Base-by-base conservation (phyloP, 1,140 invertebrate species). In the Trichonephila clavata region DNA sequence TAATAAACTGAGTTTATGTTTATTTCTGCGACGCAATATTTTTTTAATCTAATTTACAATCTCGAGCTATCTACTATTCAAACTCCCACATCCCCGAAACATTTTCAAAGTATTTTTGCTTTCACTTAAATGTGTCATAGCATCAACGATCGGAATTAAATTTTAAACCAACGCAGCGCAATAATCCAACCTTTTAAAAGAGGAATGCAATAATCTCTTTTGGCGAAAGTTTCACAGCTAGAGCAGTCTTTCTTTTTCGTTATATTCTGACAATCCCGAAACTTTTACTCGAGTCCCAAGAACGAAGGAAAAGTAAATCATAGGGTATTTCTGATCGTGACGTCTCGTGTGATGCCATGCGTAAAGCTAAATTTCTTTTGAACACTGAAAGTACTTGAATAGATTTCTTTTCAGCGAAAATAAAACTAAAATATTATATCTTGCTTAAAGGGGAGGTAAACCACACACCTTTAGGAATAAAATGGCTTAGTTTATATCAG, bases 141-240 rank as follows among this genome's bases (percentile, higher is more conserved):
- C 13, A 60, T 27, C 18, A 57, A 84, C 13, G n/a, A 27, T 50
- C n/a, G 80, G 4, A 84, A 84, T 84, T 84, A 84, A 84, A 84
- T 59, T 59, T 84, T 59, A 59, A 84, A 59, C 43, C 24, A 24
- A 57, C 21, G 43, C 83, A 84, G 57, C 21, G 43, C 83, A 84
- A 84, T 84, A 84, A 59, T 27, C 83, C 21, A 24, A 60, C 16
- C 39, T 14, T n/a, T 84, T 57, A n/a, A 60, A 84, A 60, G 8
- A 27, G 18, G 57, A 84, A 84, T 27, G 83, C 83, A 84, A 84
- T 50, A 84, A 27, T 24, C 50, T 50, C 14, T 16, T 14, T 18
- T n/a, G 50, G 50, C 57, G n/a, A 60, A 84, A 84, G 43, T 84
- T 84, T 57, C 83, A 59, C 27, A 20, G 4, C 16, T 32, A 77